These are phyloP conservation scores for Herpetotheres cachinnans DNA, from an alignment of 2,113 vertebrate genomes.

Conservation along the genomic window DNA sequence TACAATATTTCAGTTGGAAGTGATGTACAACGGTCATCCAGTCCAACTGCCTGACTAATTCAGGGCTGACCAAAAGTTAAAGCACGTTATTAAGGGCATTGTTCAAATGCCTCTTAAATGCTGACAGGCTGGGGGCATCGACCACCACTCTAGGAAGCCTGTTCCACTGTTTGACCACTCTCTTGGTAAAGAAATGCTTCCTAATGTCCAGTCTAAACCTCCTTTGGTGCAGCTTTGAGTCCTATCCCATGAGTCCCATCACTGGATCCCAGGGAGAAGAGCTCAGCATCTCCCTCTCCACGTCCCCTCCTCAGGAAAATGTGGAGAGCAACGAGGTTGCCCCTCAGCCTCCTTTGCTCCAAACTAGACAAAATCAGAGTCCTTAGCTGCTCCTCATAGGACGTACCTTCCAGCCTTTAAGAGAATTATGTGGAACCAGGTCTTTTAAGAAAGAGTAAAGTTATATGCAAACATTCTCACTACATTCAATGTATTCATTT, in stretches of 20 bases:
- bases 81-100: background rate
- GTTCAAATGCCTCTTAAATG: background rate
- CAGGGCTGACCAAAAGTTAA: background rate
- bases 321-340: fast-evolving
- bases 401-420: background rate
- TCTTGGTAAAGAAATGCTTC: background rate
- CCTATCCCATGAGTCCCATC: fast-evolving
- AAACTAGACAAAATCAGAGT: background rate
- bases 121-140: fast-evolving
- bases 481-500: background rate
- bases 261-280: background rate
- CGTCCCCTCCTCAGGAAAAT: background rate
- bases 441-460: background rate
- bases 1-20: background rate
- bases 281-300: fast-evolving
- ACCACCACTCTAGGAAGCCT: background rate
- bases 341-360: background rate
- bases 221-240: background rate
- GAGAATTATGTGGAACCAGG: background rate
- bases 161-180: background rate
- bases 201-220: background rate
- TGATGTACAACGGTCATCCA: background rate
- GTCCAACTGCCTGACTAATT: background rate
- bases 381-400: background rate
- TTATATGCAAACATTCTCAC: background rate